Evolutionary conservation across 2,888 invertebrate genomes (phyloP).

Genomic region (Cryptocephalus primarius): DNA sequence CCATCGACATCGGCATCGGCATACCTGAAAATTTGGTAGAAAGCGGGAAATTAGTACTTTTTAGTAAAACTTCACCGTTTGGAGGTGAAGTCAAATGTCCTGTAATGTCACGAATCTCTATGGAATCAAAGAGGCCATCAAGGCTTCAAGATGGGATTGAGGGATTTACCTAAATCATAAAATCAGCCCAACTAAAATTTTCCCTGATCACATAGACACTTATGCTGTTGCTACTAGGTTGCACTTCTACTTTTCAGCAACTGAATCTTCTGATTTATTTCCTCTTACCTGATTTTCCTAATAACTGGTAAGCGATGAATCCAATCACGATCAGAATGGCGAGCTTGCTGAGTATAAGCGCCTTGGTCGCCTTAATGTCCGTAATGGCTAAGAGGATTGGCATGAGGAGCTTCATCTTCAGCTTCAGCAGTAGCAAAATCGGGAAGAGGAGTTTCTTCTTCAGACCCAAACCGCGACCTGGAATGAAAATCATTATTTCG

Average conservation of each 20-base stretch:
- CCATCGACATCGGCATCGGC: conserved; percentile 38
- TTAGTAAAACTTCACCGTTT: no score
- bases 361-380: conserved; percentile 73
- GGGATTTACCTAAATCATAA: no score
- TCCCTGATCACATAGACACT: no score
- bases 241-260: no score
- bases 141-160: no score
- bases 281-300: conserved; percentile 61
- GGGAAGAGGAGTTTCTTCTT: conserved; percentile 79
- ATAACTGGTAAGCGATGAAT: conserved; percentile 67
- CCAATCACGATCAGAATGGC: conserved; percentile 72
- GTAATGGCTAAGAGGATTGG: conserved; percentile 70
- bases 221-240: no score
- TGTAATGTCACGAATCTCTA: no score
- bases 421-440: conserved; percentile 63
- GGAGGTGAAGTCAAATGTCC: no score
- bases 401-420: conserved; percentile 75
- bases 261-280: no score
- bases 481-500: no score
- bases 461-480: conserved; percentile 62
- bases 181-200: no score
- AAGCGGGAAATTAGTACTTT: neutral
- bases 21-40: conserved; percentile 17
- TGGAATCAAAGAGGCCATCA: no score
- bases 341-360: conserved; percentile 72